phyloP scores from a whole-genome alignment of 2,113 vertebrate genomes.

The Gorsachius goisagi region DNA sequence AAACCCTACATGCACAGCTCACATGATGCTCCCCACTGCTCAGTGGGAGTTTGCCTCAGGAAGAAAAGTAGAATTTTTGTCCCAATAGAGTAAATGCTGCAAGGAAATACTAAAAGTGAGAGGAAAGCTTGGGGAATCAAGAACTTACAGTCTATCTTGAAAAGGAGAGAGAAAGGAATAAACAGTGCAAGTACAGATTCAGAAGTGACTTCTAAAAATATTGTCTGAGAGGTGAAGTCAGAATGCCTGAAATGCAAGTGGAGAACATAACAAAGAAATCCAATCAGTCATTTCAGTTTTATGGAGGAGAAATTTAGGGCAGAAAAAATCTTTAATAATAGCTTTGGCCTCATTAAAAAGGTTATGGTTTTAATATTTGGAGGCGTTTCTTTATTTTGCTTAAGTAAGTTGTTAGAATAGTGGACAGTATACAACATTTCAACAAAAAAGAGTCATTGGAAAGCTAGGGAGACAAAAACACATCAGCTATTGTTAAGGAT shows the following conservation, averaged over 20 bases:
- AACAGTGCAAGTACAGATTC: background rate
- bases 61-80: background rate
- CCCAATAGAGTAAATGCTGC: background rate
- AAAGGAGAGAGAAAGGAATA: background rate
- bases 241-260: background rate
- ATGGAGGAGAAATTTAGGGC: background rate
- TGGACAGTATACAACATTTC: background rate
- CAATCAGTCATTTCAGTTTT: background rate
- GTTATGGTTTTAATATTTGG: background rate
- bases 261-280: background rate
- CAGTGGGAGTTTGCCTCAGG: background rate
- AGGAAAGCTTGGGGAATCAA: background rate
- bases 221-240: background rate
- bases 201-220: background rate
- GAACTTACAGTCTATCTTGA: background rate
- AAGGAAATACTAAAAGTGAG: background rate
- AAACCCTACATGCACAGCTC: background rate
- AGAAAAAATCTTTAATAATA: background rate
- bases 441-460: background rate
- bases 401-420: background rate
- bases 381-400: background rate
- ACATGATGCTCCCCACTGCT: background rate
- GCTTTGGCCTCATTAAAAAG: background rate
- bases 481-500: background rate
- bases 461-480: background rate